Percentiles rank a stretch among this genome's conserved stretches.
These are phyloP conservation scores for Sebastolobus altivelis DNA, from an alignment of 2,797 vertebrate species.

Conservation along the genomic window DNA sequence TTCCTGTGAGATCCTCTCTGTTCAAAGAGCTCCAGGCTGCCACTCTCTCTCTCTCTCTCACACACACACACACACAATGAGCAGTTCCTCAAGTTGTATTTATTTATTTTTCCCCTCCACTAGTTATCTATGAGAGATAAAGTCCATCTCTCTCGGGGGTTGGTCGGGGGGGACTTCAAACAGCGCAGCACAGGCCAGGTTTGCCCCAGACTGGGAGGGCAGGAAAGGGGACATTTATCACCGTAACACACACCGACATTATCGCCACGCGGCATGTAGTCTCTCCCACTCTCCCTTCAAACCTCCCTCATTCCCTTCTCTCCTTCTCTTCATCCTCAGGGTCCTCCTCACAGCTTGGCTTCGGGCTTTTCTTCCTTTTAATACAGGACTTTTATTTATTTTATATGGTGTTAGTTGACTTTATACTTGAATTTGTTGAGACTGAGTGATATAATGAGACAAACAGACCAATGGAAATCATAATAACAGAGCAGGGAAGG, in stretches of 20 bases:
- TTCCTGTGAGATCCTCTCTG: constrained; percentile 79
- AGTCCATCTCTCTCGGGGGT: constrained; percentile 71
- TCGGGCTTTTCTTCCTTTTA: constrained; percentile 16
- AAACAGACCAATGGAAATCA: not conserved
- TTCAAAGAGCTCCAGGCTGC: constrained; percentile 72
- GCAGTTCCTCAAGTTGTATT: constrained; percentile 71
- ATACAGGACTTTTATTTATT: constrained; percentile 1
- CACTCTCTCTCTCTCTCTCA: constrained; percentile 47
- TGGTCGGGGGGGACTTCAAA: constrained; percentile 77
- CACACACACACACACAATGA: constrained; percentile 59
- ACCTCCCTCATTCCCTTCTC: constrained; percentile 20
- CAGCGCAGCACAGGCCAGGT: constrained; percentile 67
- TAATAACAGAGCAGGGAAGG: not conserved
- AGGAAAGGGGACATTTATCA: constrained; percentile 86
- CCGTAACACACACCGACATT: constrained; percentile 78
- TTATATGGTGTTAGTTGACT: constrained; percentile 6
- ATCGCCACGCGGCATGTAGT: constrained; percentile 75
- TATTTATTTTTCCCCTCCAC: constrained; percentile 80
- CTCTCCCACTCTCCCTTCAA: constrained; percentile 65
- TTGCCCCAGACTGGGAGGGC: constrained; percentile 65
- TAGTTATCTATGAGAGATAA: constrained; percentile 85
- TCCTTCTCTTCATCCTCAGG: constrained; percentile 56
- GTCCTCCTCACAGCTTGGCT: constrained; percentile 58
- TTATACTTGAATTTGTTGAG: constrained; percentile 18
- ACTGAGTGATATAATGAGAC: constrained; percentile 11